Evolutionary conservation across 2,888 invertebrate genomes (phyloP).

Genomic region (Xanthorhoe spadicearia): DNA sequence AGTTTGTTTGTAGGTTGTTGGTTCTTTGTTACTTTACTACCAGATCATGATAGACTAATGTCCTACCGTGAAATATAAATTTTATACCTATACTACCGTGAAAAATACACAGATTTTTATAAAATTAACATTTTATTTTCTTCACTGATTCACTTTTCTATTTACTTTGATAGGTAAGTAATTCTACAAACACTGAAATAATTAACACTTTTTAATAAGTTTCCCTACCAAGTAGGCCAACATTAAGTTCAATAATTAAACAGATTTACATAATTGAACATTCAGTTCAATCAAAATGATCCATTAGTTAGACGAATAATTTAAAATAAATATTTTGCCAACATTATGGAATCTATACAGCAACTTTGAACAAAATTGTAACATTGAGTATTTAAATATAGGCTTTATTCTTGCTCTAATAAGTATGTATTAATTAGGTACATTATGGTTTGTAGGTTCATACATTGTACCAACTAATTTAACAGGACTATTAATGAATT

Average conservation of each 20-base stretch:
- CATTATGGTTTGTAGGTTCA: not conserved
- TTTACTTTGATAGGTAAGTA: not conserved
- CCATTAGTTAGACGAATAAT: too few relatives aligned
- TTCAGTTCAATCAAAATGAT: not conserved
- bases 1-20: too few relatives aligned
- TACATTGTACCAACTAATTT: too few relatives aligned
- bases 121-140: conserved; percentile 18
- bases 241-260: not conserved
- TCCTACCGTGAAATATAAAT: not conserved
- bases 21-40: too few relatives aligned
- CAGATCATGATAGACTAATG: too few relatives aligned
- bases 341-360: too few relatives aligned
- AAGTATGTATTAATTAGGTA: too few relatives aligned
- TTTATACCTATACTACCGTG: not conserved
- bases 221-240: not conserved
- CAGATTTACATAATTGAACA: not conserved
- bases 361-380: too few relatives aligned
- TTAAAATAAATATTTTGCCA: too few relatives aligned
- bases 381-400: too few relatives aligned
- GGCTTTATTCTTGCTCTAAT: too few relatives aligned
- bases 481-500: too few relatives aligned
- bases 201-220: not conserved
- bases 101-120: not conserved
- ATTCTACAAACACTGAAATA: not conserved
- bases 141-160: not conserved